Conservation (phyloP, 1,140 invertebrate species). For the Ericerus pela region DNA sequence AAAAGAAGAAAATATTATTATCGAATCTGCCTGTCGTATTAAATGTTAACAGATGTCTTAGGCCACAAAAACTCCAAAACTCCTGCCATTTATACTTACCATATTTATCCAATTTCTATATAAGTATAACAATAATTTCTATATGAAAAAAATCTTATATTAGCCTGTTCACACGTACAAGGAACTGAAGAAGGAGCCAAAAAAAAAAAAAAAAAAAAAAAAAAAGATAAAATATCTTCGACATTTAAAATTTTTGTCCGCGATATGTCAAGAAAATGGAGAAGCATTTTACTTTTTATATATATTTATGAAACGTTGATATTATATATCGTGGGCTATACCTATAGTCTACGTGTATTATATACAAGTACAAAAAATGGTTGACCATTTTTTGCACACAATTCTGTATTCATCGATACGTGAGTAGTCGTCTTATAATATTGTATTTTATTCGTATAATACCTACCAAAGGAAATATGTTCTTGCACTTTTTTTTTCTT, state of each 20-base stretch:
- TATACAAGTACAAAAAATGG: background rate
- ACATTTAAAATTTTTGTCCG: background rate
- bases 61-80: background rate
- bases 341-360: background rate
- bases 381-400: background rate
- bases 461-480: too few relatives aligned
- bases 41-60: slow-evolving; percentile 5
- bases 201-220: too few relatives aligned
- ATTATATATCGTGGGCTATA: too few relatives aligned
- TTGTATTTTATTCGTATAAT: background rate
- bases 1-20: too few relatives aligned
- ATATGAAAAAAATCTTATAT: too few relatives aligned
- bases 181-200: too few relatives aligned
- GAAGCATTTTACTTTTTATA: background rate
- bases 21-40: too few relatives aligned
- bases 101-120: background rate
- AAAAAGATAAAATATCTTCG: background rate
- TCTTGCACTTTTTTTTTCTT: too few relatives aligned
- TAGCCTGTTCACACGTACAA: too few relatives aligned
- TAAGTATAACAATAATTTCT: too few relatives aligned
- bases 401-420: background rate
- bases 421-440: background rate
- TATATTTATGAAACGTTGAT: too few relatives aligned
- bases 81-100: background rate
- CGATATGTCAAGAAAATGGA: slow-evolving; percentile 2